Base-by-base conservation (phyloP, 2,888 invertebrate genomes). In the Lissocephala sabroskyi region DNA sequence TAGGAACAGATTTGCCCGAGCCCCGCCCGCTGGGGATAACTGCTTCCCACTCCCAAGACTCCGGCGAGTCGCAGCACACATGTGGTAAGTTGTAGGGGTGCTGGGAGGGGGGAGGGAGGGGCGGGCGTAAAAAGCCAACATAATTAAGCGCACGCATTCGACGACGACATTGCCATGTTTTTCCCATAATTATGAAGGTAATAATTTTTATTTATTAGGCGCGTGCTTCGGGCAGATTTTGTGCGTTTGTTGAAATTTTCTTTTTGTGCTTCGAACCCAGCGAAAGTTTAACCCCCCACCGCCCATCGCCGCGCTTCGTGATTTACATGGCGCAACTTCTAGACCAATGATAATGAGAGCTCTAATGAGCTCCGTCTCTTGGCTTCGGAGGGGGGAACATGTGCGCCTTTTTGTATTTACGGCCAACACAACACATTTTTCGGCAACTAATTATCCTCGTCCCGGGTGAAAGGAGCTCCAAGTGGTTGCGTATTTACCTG, bases 401-500 rank as follows among this genome's bases (percentile, higher is more conserved):
- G 23, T 23, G 23, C 23, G 23, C 7, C 7, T 23, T 23, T 3
- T 79, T 63, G 70, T 76, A 73, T 81, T 79, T 82, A 82, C 74
- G 79, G 70, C 75, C 64, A 23, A 7, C 23, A 23, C 23, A 23
- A 23, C 23, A 71, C 63, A 68, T 79, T 81, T 81, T 80, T 73
- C 68, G 79, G 4, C 79, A 79, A 76, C 79, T 82, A 82, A 82
- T 82, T 82, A 82, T 83, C 80, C 77, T 68, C 76, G 68, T 68
- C 58, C 70, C 48, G 62, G 63, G 77, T 79, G n/a, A n/a, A n/a
- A n/a, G n/a, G n/a, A n/a, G n/a, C n/a, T n/a, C n/a, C n/a, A n/a
- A n/a, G n/a, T n/a, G n/a, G n/a, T n/a, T n/a, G n/a, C n/a, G n/a
- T n/a, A n/a, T n/a, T n/a, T n/a, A n/a, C n/a, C n/a, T n/a, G n/a